A percentile compares a stretch with the other conserved stretches of the same genome.
Conservation (phyloP, 2,888 invertebrate genomes). For the Aporophyla lueneburgensis region DNA sequence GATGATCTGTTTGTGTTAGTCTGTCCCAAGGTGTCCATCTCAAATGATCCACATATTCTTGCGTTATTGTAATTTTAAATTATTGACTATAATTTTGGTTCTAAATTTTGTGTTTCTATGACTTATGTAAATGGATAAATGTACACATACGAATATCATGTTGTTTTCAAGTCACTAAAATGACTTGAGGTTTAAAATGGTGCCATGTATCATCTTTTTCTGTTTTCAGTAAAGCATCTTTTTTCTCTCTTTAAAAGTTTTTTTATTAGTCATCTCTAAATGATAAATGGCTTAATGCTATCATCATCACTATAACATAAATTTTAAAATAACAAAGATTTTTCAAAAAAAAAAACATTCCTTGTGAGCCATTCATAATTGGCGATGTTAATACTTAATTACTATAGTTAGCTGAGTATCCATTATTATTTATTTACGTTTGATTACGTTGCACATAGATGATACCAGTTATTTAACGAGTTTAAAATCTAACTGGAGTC, state of each 20-base stretch:
- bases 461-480: constrained; percentile 18
- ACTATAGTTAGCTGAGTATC: constrained; percentile 43
- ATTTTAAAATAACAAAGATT: constrained; percentile 19
- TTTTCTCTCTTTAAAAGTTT: neutral
- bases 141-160: constrained; percentile 27
- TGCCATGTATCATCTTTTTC: constrained; percentile 43
- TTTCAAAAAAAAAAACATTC: constrained; percentile 8
- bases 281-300: constrained; percentile 4
- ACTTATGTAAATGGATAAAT: constrained; percentile 29
- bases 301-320: constrained; percentile 2
- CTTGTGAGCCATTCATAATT: constrained; percentile 18
- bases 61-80: constrained; percentile 31
- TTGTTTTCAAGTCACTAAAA: constrained; percentile 31
- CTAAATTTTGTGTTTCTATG: constrained; percentile 31
- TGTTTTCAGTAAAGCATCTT: neutral
- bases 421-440: constrained; percentile 33
- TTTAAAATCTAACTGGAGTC: constrained; percentile 25
- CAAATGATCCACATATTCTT: constrained; percentile 18
- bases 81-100: constrained; percentile 37
- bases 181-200: constrained; percentile 43
- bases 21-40: constrained; percentile 29
- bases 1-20: constrained; percentile 35
- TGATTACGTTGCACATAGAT: constrained; percentile 20
- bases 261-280: constrained; percentile 6
- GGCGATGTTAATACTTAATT: constrained; percentile 35